A percentile compares a stretch with the other conserved stretches of the same genome.
Conservation (phyloP, 2,797 vertebrate species). For the Florisuga fusca region DNA sequence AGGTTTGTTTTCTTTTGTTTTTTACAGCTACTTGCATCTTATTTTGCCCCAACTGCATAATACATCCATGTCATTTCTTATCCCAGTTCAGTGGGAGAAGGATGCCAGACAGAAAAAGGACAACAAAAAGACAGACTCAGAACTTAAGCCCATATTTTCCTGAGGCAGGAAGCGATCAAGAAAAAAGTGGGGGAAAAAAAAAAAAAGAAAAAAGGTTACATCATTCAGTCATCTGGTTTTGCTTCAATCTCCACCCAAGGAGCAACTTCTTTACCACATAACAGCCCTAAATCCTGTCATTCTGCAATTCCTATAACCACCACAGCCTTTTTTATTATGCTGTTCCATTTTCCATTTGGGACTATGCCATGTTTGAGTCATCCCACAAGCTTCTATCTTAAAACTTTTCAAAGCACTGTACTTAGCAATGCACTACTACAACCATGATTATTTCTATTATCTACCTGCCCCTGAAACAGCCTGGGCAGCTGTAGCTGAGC, state of each 20-base stretch:
- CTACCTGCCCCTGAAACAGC: background rate
- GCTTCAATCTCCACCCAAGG: constrained; percentile 52
- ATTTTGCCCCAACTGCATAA: background rate
- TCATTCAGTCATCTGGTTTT: constrained; percentile 70
- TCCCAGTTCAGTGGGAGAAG: background rate
- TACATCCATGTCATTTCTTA: background rate
- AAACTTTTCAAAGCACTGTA: constrained; percentile 1
- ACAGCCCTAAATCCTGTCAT: constrained; percentile 55
- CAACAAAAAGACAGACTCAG: background rate
- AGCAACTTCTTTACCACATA: constrained; percentile 67
- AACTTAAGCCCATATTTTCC: constrained; percentile 17
- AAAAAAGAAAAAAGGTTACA: background rate
- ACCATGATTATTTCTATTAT: background rate
- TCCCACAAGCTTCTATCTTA: constrained; percentile 34
- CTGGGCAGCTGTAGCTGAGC: background rate
- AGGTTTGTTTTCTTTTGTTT: background rate
- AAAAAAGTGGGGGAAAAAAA: background rate
- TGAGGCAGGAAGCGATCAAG: constrained; percentile 44
- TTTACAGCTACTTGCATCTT: background rate
- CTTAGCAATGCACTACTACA: constrained; percentile 2
- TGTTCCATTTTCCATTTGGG: constrained; percentile 54
- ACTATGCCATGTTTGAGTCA: constrained; percentile 17
- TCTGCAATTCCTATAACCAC: constrained; percentile 52
- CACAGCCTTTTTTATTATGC: constrained; percentile 34
- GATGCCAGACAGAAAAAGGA: background rate